These are phyloP conservation scores for Escarpia spicata DNA, from an alignment of 2,888 invertebrate genomes.

Conservation along the genomic window DNA sequence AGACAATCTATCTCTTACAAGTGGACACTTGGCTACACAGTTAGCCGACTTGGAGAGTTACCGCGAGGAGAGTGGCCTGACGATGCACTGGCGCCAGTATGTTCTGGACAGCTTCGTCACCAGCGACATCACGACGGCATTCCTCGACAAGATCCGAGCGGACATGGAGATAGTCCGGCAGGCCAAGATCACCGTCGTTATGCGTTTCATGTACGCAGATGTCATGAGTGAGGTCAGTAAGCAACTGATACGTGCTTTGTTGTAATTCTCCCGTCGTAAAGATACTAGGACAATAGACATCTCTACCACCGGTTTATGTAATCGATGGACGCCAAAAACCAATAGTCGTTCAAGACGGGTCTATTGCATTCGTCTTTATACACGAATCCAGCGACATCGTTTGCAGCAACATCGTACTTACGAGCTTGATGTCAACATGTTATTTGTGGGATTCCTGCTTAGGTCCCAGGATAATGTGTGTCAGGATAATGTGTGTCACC, in stretches of 20 bases:
- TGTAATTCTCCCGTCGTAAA: neutral
- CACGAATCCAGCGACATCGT: no score
- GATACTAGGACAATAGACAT: neutral
- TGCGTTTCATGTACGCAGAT: slow-evolving; percentile 21
- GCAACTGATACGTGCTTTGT: neutral
- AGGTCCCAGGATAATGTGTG: no score
- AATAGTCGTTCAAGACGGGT: no score
- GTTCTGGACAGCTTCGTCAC: neutral
- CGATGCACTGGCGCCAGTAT: neutral
- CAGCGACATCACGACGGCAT: neutral
- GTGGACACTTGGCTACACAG: neutral
- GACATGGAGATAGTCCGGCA: neutral
- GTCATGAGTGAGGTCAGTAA: neutral
- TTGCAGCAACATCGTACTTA: no score
- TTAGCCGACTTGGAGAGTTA: neutral
- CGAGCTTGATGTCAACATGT: no score
- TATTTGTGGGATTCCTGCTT: no score
- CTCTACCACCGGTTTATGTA: no score
- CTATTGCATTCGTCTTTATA: no score
- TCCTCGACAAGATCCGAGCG: neutral
- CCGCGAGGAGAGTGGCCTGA: neutral
- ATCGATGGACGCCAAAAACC: no score
- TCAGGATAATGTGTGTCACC: no score
- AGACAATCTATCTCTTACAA: no score
- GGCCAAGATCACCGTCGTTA: neutral